Evolutionary conservation across 2,113 vertebrate species (phyloP), one percentile per base, ranked within the genome.

Genomic region (Nettapus auritus): DNA sequence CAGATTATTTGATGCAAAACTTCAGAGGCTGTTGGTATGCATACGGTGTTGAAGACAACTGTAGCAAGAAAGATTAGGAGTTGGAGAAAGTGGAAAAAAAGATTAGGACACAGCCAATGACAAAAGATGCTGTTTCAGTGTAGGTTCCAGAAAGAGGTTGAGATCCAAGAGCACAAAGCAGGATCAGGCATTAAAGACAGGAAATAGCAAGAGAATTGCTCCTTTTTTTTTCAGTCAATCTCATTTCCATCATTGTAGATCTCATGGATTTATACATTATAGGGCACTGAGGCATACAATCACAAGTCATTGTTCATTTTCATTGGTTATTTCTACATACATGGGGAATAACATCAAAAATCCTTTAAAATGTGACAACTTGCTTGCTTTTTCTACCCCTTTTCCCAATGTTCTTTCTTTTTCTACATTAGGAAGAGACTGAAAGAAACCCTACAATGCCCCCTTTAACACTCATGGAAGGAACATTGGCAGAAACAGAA

Each of bases 1-100:
- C 38, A 91, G 31, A 74, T 86, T 92, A 93, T 96, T 94, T 95
- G 71, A 95, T 84, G 22, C 9, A 46, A 68, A 96, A 94, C 70
- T 88, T 96, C 82, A 86, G 93, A 88, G 25, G 16, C 52, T 84
- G 73, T 66, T 78, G 60, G 33, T 53, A 25, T 66, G 55, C 22
- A 3, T 88, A 34, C 48, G 48, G 31, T 82, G 62, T 23, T 71
- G 86, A 75, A 95, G 40, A 34, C 31, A 71, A 38, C 17, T 57
- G 21, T 67, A 59, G 31, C 2, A 9, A 82, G 34, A 89, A 94
- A 86, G 63, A 42, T 23, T 52, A 96, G 89, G 56, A 34, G 10
- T 18, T 67, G 38, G 46, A 60, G 60, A 79, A 11, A 42, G 17
- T 5, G 36, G 40, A 56, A n/a, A 42, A 42, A 89, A 53, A 68